A percentile compares a stretch with the other conserved stretches of the same genome.
Evolutionary conservation across 2,797 vertebrate genomes (phyloP).

Genomic region (Pantherophis vulpinus): DNA sequence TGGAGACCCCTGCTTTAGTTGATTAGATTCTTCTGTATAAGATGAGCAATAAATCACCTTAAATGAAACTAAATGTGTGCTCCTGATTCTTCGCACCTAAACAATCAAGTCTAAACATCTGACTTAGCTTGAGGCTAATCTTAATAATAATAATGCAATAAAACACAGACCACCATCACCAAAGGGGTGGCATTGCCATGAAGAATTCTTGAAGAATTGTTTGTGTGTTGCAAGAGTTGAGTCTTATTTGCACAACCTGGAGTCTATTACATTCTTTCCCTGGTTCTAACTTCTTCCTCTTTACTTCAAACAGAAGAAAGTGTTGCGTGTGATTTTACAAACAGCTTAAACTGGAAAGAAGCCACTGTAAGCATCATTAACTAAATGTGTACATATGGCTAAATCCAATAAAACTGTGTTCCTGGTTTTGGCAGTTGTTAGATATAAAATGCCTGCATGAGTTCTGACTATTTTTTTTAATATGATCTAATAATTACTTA

Average conservation of each 20-base stretch:
- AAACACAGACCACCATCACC: background rate
- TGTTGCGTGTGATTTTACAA: background rate
- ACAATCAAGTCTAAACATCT: background rate
- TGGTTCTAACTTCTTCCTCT: background rate
- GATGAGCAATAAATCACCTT: background rate
- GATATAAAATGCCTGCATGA: rapidly evolving
- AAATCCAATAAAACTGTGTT: background rate
- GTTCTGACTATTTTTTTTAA: background rate
- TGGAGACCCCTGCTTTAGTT: background rate
- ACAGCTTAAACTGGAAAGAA: background rate
- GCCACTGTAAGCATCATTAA: background rate
- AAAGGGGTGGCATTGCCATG: background rate
- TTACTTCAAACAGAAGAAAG: background rate
- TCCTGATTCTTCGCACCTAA: background rate
- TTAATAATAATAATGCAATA: background rate
- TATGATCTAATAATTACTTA: background rate
- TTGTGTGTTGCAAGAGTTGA: background rate
- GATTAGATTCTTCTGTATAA: background rate
- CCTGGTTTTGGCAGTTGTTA: background rate
- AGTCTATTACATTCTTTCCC: background rate
- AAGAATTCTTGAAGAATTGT: background rate
- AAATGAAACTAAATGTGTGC: background rate
- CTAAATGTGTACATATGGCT: background rate
- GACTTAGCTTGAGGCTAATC: background rate
- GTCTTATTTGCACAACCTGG: background rate